These are phyloP conservation scores for Apeira syringaria DNA, from an alignment of 2,888 invertebrate species.

Conservation along the genomic window DNA sequence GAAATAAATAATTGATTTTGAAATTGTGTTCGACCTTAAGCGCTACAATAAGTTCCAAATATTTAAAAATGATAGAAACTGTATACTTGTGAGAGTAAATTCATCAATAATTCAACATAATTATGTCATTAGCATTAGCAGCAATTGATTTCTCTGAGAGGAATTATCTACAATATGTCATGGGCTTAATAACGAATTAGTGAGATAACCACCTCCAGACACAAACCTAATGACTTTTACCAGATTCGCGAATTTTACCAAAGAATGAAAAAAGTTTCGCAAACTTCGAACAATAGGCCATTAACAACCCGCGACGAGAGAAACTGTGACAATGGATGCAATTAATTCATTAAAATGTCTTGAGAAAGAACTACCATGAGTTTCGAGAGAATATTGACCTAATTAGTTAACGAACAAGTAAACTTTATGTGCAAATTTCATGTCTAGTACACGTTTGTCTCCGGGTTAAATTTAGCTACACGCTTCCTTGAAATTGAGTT, in stretches of 20 bases:
- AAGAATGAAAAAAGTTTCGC: slow-evolving; percentile 28
- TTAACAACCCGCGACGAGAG: slow-evolving; percentile 23
- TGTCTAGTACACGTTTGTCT: background rate
- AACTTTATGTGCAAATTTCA: slow-evolving; percentile 7
- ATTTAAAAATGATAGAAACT: no score
- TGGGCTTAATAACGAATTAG: no score
- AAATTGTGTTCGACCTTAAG: no score
- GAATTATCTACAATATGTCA: no score
- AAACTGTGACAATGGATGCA: slow-evolving; percentile 34
- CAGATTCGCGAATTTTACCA: slow-evolving; percentile 11
- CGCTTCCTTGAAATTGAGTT: no score
- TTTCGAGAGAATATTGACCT: slow-evolving; percentile 20
- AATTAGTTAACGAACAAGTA: slow-evolving; percentile 18
- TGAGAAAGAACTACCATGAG: slow-evolving; percentile 30
- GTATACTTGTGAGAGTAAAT: no score
- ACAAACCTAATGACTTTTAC: background rate
- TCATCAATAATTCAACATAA: no score
- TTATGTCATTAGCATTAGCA: no score
- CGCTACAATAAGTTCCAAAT: no score
- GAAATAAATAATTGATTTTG: no score
- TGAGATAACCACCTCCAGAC: background rate
- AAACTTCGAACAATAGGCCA: slow-evolving; percentile 36
- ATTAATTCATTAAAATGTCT: slow-evolving; percentile 38
- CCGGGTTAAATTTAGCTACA: no score
- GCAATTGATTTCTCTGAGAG: no score